Evolutionary conservation across 2,888 invertebrate genomes (phyloP), one percentile per base, ranked within the genome.

Genomic region (Choreutis nemorana): DNA sequence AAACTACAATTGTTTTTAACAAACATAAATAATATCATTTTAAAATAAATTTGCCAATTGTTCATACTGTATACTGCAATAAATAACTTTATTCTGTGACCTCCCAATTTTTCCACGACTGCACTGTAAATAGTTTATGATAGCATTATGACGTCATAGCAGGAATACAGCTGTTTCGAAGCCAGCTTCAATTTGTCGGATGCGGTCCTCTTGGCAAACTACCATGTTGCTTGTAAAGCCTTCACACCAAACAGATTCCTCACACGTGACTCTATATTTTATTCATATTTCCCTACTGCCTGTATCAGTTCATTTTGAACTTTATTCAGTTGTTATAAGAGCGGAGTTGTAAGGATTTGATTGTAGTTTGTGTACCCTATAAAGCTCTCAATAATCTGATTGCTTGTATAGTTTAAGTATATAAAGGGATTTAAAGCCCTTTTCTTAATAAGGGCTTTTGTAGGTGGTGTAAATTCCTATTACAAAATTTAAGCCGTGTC

Each of bases 221-320:
- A 26, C 30, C 26, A 25, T 30, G 14, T 18, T 12, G 28, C 27
- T 28, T 27, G 35, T 32, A 35, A 38, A 37, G 33, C 33, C 35
- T 41, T 41, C 40, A 37, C 44, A 47, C 45, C 42, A 45, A 48
- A 49, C 38, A 48, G 44, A 40, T 41, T 39, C 36, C 33, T 28
- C 40, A 53, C 57, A 57, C 58, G 49, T 57, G 57, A 41, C 48
- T 37, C 41, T 46, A 63, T 68, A 59, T 64, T 52, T 65, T 67
- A 68, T 68, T 68, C 66, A 68, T 63, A 47, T 42, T n/a, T n/a
- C n/a, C n/a, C n/a, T n/a, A n/a, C n/a, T n/a, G n/a, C n/a, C n/a
- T n/a, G n/a, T n/a, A n/a, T n/a, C n/a, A n/a, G n/a, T n/a, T n/a
- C n/a, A n/a, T n/a, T n/a, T n/a, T n/a, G n/a, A n/a, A n/a, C n/a